These are phyloP conservation scores for Venturia canescens DNA, from an alignment of 1,140 invertebrate species.

Conservation along the genomic window DNA sequence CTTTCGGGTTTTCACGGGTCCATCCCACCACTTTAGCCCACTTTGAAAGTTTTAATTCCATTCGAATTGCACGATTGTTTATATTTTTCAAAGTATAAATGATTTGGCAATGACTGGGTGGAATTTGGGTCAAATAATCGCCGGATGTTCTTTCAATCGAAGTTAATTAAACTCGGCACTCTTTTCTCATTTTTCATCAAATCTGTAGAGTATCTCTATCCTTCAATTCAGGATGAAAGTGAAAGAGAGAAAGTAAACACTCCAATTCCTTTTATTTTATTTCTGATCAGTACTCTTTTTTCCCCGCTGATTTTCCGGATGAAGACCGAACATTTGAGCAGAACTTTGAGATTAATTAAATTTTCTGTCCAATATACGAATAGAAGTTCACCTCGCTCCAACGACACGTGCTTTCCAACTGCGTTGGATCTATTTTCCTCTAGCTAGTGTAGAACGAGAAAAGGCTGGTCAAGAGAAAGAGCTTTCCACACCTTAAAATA, in stretches of 20 bases:
- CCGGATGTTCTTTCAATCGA: background rate
- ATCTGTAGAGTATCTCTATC: no score
- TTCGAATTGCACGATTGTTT: no score
- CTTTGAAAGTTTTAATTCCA: no score
- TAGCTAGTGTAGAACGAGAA: background rate
- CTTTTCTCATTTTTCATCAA: background rate
- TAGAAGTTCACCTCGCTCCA: background rate
- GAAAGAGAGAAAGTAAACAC: no score
- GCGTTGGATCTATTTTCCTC: constrained; percentile 13
- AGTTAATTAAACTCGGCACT: background rate
- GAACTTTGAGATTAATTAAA: constrained; percentile 37
- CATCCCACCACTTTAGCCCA: no score
- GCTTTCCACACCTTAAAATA: background rate
- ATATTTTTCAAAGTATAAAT: no score
- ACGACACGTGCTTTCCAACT: background rate
- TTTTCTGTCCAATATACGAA: constrained; percentile 29
- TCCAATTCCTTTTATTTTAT: background rate
- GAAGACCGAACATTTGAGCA: background rate
- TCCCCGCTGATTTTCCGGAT: background rate
- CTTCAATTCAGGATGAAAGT: no score
- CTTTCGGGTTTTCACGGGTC: no score
- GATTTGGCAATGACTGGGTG: no score
- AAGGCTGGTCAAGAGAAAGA: background rate
- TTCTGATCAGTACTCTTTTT: background rate
- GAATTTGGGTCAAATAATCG: background rate